Conservation (phyloP, 2,113 vertebrate species). For the Cacatua alba region DNA sequence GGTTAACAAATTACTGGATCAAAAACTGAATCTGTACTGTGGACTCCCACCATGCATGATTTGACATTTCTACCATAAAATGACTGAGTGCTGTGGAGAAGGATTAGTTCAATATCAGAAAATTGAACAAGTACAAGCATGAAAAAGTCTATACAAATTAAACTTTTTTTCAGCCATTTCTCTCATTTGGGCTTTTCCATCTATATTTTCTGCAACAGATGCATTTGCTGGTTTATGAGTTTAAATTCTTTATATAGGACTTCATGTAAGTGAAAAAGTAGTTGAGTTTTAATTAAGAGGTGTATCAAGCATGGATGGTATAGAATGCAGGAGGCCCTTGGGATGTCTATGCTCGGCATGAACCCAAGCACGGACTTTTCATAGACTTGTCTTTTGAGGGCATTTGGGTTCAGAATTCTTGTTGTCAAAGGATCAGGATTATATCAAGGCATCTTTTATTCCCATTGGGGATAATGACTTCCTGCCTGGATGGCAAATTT, state of each 20-base stretch:
- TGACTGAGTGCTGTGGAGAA: neutral
- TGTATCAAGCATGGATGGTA: neutral
- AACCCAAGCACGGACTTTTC: neutral
- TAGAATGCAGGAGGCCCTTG: neutral
- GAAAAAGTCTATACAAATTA: neutral
- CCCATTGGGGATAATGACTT: neutral
- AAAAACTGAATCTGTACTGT: rapidly evolving
- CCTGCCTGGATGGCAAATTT: constrained; percentile 13
- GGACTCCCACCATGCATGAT: neutral
- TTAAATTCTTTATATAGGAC: neutral
- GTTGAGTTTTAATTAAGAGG: neutral
- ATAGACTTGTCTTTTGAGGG: neutral
- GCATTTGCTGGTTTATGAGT: neutral
- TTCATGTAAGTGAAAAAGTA: neutral
- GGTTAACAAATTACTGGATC: neutral
- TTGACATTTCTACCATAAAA: neutral
- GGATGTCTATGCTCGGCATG: neutral
- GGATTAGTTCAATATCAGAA: neutral
- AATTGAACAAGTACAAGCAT: neutral
- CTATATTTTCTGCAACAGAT: neutral
- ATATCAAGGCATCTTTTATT: neutral
- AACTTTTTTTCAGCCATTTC: neutral
- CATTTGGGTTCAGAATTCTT: neutral
- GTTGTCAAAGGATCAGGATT: neutral
- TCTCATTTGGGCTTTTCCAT: neutral